Evolutionary conservation across 1,140 invertebrate species (phyloP).

Genomic region (Venustaconcha ellipsiformis): DNA sequence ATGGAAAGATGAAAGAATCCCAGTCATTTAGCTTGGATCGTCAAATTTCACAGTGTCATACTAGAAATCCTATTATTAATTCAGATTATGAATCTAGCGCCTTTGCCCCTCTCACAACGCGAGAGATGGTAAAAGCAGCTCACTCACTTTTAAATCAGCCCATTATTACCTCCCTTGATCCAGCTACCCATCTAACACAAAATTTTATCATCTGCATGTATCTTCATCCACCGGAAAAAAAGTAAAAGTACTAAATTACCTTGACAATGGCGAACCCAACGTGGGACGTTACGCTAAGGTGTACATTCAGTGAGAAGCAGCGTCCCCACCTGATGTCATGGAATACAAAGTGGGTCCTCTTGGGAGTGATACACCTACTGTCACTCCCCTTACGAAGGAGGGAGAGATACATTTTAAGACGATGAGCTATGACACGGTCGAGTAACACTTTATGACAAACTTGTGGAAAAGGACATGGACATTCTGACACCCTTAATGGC

Average conservation of each 20-base stretch:
- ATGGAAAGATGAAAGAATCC: too few species aligned
- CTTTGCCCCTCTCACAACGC: slow-evolving; percentile 15
- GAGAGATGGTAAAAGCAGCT: slow-evolving; percentile 24
- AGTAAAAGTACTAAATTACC: slow-evolving; percentile 10
- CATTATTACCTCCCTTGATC: slow-evolving; percentile 12
- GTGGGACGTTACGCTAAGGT: slow-evolving; percentile 18
- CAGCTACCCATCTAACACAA: slow-evolving; percentile 1
- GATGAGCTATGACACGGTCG: slow-evolving; percentile 14
- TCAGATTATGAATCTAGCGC: slow-evolving; percentile 12
- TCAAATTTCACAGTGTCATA: neutral
- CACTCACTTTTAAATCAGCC: neutral
- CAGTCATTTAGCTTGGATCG: too few species aligned
- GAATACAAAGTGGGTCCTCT: slow-evolving; percentile 29
- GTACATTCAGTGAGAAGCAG: slow-evolving; percentile 12
- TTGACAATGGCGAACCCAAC: slow-evolving; percentile 9
- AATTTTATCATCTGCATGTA: slow-evolving; percentile 20
- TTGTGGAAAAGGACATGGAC: slow-evolving; percentile 6
- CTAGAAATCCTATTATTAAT: slow-evolving; percentile 7
- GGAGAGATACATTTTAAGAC: slow-evolving; percentile 25
- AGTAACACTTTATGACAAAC: slow-evolving; percentile 4
- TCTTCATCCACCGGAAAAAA: slow-evolving; percentile 14
- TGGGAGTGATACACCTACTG: neutral
- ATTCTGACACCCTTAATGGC: slow-evolving; percentile 9
- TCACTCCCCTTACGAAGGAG: neutral
- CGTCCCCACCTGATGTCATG: slow-evolving; percentile 17